Conservation (phyloP, 2,888 invertebrate species). For the Parnassius mnemosyne region DNA sequence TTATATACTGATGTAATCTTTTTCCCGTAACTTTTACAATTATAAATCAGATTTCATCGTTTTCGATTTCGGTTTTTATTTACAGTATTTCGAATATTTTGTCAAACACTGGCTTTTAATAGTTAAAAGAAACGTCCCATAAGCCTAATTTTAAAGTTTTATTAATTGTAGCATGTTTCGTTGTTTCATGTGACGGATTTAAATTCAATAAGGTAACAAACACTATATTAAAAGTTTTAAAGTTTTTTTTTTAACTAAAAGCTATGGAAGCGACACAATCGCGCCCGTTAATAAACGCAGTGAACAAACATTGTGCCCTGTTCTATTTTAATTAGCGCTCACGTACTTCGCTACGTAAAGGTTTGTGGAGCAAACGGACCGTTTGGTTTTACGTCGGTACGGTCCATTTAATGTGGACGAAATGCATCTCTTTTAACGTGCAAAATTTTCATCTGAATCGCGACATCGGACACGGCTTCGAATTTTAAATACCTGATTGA, state of each 20-base stretch:
- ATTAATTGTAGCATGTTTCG: no score
- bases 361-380: conserved; percentile 26
- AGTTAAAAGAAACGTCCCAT: no score
- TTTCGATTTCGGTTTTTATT: no score
- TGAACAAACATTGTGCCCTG: conserved; percentile 26
- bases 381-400: conserved; percentile 26
- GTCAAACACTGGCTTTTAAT: no score
- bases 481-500: conserved; percentile 35
- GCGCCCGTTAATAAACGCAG: conserved; percentile 24
- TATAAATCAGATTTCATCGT: no score
- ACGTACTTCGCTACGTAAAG: conserved; percentile 23
- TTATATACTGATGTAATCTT: no score
- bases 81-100: no score
- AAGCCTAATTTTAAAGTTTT: no score
- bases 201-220: conserved; percentile 1
- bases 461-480: conserved; percentile 31
- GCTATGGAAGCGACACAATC: conserved; percentile 19
- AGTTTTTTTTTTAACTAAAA: conserved; percentile 9
- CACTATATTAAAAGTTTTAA: conserved; percentile 10
- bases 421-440: conserved; percentile 36
- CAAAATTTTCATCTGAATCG: conserved; percentile 34
- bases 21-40: no score
- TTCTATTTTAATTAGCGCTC: conserved; percentile 33
- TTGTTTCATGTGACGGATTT: no score
- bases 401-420: conserved; percentile 37